Base-by-base conservation (phyloP, 2,888 invertebrate genomes). In the Hydrotaea cyrtoneurina region DNA sequence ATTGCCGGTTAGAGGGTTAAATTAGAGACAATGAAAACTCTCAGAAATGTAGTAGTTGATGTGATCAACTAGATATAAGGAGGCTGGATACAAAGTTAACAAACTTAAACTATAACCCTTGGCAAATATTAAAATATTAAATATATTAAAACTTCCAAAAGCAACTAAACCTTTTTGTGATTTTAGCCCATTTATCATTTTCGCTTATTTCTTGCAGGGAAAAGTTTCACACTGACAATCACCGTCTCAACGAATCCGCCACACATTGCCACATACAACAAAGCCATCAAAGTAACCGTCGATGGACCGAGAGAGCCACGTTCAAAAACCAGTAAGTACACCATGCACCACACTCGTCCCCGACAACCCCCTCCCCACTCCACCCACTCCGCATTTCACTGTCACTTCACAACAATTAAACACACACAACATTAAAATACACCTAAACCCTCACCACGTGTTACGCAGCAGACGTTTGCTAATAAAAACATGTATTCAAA, bases 201-300 rank as follows among this genome's bases (percentile, higher is more conserved):
- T n/a, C n/a, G n/a, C n/a, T n/a, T n/a, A n/a, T 23, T 19, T 72
- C 10, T 94, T 94, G 0, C 95, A 99, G 99, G 99, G 89, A 99
- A 99, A 93, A 98, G 98, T 90, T 99, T 99, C 93, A 98, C 98
- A 82, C 93, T 99, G 92, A 98, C 98, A 90, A 99, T 99, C 93
- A 97, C 97, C 85, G 95, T 99, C 87, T 97, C 97, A 88, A 97
- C 98, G 88, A 95, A 96, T 89, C 99, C 99, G 76, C 97, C 98
- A n/a, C 98, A 98, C 93, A 96, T 99, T 86, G 96, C 98, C 83
- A 97, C 98, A 17, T 98, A 98, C 94, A 96, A 96, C 92, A 98
- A 98, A 93, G 98, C 98, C 86, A 99, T 99, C 93, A 99, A 99
- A 93, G 98, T 99, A 88, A 99, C 99, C 23, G 98, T 99, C 78